A percentile compares a stretch with the other conserved stretches of the same genome.
phyloP scores from a whole-genome alignment of 2,888 invertebrate species.

The Harpagoxenus sublaevis region DNA sequence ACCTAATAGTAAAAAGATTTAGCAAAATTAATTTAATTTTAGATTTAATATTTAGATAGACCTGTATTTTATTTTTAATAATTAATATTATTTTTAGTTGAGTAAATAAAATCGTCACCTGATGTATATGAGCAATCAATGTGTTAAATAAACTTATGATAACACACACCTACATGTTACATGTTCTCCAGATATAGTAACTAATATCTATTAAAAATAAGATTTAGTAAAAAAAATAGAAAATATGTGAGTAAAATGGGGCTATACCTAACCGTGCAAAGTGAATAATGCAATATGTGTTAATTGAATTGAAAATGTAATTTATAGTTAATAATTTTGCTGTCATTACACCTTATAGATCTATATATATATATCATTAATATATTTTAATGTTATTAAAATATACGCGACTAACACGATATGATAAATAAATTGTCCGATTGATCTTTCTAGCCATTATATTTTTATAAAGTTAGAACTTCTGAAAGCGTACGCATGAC shows the following conservation, averaged over 20 bases:
- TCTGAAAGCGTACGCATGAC: not conserved
- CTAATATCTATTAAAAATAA: no score
- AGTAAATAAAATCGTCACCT: not conserved
- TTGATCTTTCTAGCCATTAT: constrained; percentile 17
- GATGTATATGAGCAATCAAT: not conserved
- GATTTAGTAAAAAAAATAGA: no score
- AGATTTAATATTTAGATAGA: no score
- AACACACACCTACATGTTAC: not conserved
- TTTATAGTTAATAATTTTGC: no score
- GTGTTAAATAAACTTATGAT: not conserved
- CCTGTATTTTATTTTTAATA: no score
- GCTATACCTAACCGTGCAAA: no score
- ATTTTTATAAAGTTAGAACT: constrained; percentile 40
- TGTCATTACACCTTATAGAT: not conserved
- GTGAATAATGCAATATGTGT: no score
- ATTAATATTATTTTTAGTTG: not conserved
- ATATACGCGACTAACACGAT: not conserved
- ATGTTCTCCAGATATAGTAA: not conserved
- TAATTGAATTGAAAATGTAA: no score
- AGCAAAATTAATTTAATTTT: no score
- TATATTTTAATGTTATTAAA: not conserved
- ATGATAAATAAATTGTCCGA: not conserved
- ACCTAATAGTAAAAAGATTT: no score
- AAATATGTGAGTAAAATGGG: no score
- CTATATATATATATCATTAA: not conserved